Conservation (phyloP, 2,888 invertebrate species). For the Cyrtodaria siliqua region DNA sequence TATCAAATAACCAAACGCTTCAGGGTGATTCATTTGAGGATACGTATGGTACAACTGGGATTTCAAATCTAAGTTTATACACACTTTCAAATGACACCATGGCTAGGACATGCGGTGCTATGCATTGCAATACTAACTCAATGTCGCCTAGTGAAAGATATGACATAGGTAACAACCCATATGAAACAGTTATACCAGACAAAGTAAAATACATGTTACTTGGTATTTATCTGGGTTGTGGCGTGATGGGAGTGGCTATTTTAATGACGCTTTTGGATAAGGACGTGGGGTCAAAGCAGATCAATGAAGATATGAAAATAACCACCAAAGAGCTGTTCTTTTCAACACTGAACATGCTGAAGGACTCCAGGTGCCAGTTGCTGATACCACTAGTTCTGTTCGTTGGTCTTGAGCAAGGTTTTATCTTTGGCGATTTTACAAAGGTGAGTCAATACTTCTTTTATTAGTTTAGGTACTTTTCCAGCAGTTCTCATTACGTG, state of each 20-base stretch:
- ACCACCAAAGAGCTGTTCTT: slow-evolving; percentile 77
- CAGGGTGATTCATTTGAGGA: slow-evolving; percentile 6
- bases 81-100: slow-evolving; percentile 30
- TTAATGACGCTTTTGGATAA: slow-evolving; percentile 78
- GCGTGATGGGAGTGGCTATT: slow-evolving; percentile 79
- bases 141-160: slow-evolving; percentile 46
- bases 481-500: too few relatives aligned
- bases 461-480: too few relatives aligned
- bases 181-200: slow-evolving; percentile 68
- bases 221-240: slow-evolving; percentile 80
- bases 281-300: slow-evolving; percentile 66
- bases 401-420: slow-evolving; percentile 83
- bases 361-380: slow-evolving; percentile 81
- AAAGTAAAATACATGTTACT: slow-evolving; percentile 77
- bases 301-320: slow-evolving; percentile 64
- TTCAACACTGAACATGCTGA: slow-evolving; percentile 79
- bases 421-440: slow-evolving; percentile 84
- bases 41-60: not conserved
- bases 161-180: slow-evolving; percentile 49
- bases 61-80: slow-evolving; percentile 3
- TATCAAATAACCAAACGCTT: slow-evolving; percentile 69
- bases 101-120: slow-evolving; percentile 66
- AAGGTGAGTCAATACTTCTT: too few relatives aligned
- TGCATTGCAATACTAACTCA: slow-evolving; percentile 63
- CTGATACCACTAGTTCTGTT: slow-evolving; percentile 82